Evolutionary conservation across 1,140 invertebrate species (phyloP).

Genomic region (Diabrotica undecimpunctata): DNA sequence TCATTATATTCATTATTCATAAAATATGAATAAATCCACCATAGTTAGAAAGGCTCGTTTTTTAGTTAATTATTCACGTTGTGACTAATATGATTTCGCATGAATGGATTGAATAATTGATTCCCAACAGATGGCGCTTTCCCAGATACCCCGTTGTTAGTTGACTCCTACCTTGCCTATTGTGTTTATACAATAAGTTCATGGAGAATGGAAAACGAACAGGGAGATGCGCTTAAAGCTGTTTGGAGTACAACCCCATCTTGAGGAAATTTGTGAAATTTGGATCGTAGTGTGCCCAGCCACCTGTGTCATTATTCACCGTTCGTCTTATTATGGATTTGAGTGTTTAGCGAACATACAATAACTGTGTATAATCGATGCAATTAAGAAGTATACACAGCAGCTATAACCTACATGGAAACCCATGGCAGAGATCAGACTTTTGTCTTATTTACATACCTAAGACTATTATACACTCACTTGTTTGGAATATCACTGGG

Average conservation of each 20-base stretch:
- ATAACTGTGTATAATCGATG: no score
- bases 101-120: constrained; percentile 2
- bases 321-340: no score
- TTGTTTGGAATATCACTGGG: no score
- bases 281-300: not conserved
- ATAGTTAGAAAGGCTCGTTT: not conserved
- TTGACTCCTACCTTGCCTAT: not conserved
- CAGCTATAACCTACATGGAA: no score
- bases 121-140: not conserved
- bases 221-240: not conserved
- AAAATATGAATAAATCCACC: not conserved
- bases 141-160: not conserved
- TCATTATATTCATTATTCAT: not conserved
- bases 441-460: no score
- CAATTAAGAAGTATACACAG: no score
- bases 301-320: not conserved
- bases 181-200: not conserved
- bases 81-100: constrained; percentile 1
- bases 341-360: no score
- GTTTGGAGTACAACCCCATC: not conserved
- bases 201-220: not conserved
- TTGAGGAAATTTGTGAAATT: not conserved
- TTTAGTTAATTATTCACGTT: not conserved
- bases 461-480: no score
- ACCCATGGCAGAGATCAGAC: no score